These are phyloP conservation scores for Sinocyclocheilus grahami DNA, from an alignment of 2,113 vertebrate species.

Conservation along the genomic window DNA sequence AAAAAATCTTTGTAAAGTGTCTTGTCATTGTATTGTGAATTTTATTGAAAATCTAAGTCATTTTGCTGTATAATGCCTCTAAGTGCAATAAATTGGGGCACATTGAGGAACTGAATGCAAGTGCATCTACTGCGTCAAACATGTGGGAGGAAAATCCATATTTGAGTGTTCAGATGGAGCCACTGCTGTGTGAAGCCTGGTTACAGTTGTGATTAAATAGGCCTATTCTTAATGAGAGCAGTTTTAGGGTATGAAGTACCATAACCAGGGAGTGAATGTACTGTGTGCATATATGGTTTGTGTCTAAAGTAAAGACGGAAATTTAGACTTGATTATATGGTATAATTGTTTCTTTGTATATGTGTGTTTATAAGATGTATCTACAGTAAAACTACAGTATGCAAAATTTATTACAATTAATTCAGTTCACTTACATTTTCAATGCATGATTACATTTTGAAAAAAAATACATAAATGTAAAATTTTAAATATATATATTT, in stretches of 20 bases:
- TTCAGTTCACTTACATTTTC: neutral
- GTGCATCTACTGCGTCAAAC: neutral
- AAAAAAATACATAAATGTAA: no score
- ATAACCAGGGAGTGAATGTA: neutral
- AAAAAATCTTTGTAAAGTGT: neutral
- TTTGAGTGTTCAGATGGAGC: constrained; percentile 13
- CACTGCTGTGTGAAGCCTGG: constrained; percentile 15
- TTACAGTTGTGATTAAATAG: neutral
- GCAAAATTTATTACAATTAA: neutral
- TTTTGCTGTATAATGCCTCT: neutral
- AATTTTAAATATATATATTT: no score
- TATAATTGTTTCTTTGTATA: neutral
- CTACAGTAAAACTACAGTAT: neutral
- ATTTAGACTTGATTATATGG: neutral
- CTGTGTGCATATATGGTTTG: neutral
- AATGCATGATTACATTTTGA: no score
- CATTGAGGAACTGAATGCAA: neutral
- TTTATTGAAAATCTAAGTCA: neutral
- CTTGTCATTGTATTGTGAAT: neutral
- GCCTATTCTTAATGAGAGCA: neutral
- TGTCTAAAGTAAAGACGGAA: neutral
- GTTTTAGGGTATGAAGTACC: neutral
- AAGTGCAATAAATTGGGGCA: neutral
- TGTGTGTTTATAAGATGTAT: neutral
- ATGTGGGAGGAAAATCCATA: constrained; percentile 28